Conservation (phyloP, 2,113 vertebrate genomes). For the Brachionichthys hirsutus region DNA sequence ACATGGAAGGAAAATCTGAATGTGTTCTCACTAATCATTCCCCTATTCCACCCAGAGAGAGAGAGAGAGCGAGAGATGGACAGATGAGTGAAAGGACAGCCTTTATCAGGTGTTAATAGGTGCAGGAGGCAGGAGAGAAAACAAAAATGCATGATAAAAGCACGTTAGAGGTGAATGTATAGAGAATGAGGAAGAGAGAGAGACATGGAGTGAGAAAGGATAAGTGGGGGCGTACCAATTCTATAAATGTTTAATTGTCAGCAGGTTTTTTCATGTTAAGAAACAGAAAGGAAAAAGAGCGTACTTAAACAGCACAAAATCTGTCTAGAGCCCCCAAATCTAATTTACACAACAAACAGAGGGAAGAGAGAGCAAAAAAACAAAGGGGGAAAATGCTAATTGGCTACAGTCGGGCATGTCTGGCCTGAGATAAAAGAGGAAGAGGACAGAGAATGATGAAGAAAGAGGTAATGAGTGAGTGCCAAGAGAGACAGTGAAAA, state of each 20-base stretch:
- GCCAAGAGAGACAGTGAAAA: background rate
- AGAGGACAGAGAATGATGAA: constrained; percentile 60
- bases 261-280: constrained; percentile 75
- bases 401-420: constrained; percentile 80
- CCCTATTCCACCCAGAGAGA: constrained; percentile 70
- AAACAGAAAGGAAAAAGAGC: constrained; percentile 47
- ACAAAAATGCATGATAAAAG: constrained; percentile 29
- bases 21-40: constrained; percentile 80
- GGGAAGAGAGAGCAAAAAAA: constrained; percentile 61
- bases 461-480: constrained; percentile 31
- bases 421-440: constrained; percentile 77
- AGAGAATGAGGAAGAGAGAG: constrained; percentile 18
- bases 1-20: constrained; percentile 84
- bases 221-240: constrained; percentile 67
- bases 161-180: constrained; percentile 62
- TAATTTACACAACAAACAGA: constrained; percentile 79
- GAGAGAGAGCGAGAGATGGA: constrained; percentile 47
- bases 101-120: constrained; percentile 67
- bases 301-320: constrained; percentile 72
- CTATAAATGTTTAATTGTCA: constrained; percentile 75
- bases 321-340: constrained; percentile 75
- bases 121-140: constrained; percentile 47
- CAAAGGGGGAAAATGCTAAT: constrained; percentile 71
- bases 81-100: constrained; percentile 23
- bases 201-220: constrained; percentile 55